Conservation (phyloP, 1,140 invertebrate genomes). For the Goniozus legneri region DNA sequence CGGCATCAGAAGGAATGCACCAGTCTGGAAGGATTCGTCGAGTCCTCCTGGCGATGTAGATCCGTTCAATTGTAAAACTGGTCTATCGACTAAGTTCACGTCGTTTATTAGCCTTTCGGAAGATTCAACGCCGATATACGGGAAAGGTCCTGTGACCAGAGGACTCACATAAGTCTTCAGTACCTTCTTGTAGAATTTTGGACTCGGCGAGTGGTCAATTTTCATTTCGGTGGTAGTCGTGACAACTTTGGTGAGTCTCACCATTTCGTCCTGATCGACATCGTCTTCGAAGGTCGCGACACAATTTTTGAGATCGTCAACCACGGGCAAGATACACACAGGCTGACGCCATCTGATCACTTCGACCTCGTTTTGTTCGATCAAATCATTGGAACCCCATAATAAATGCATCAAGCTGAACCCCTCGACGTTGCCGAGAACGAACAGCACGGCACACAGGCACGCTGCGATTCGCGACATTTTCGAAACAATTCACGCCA, state of each 20-base stretch:
- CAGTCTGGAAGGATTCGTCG: not conserved
- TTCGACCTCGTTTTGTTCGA: conserved; percentile 18
- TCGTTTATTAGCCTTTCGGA: not conserved
- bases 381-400: no score
- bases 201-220: not conserved
- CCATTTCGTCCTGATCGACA: not conserved
- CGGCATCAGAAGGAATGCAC: conserved; percentile 4
- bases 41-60: not conserved
- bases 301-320: conserved; percentile 7
- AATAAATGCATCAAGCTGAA: no score
- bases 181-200: conserved; percentile 1
- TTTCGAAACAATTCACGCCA: no score
- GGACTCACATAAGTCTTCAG: no score
- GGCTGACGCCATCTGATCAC: conserved; percentile 25
- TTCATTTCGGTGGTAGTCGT: not conserved
- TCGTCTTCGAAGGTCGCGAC: not conserved
- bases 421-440: no score
- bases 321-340: conserved; percentile 15
- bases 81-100: not conserved
- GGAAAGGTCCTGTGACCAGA: not conserved
- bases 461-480: no score
- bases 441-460: no score
- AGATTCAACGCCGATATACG: not conserved
- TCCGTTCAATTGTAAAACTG: not conserved
- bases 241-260: not conserved